Evolutionary conservation across 1,140 invertebrate genomes (phyloP).

Genomic region (Drosophila obscura): DNA sequence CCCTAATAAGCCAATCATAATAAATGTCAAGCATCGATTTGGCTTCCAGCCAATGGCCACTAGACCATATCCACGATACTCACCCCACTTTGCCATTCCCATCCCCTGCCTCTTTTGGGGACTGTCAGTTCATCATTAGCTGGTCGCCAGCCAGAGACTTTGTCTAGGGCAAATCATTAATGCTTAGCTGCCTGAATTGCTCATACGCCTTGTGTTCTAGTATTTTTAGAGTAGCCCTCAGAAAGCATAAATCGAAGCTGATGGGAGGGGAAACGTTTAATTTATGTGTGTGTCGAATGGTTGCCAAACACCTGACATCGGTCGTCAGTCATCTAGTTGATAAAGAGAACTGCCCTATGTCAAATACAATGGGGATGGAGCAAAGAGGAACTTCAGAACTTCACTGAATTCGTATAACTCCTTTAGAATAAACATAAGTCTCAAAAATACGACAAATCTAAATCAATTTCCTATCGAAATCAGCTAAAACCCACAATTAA

Average conservation of each 20-base stretch:
- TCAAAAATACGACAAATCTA: conserved; percentile 1
- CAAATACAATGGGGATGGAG: conserved; percentile 14
- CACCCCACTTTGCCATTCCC: background rate
- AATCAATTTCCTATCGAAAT: background rate
- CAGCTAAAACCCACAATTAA: conserved; percentile 1
- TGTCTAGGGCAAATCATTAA: conserved; percentile 65
- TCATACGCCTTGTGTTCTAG: conserved; percentile 59
- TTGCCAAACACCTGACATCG: conserved; percentile 70
- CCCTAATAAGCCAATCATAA: conserved; percentile 81
- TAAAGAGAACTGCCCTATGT: conserved; percentile 43
- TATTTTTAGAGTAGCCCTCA: conserved; percentile 17
- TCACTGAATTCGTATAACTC: background rate
- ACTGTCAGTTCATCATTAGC: conserved; percentile 62
- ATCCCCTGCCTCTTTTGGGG: conserved; percentile 2
- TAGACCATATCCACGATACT: conserved; percentile 25
- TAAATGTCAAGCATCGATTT: conserved; percentile 79
- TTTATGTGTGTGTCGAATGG: conserved; percentile 50
- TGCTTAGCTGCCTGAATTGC: conserved; percentile 60
- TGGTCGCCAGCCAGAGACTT: conserved; percentile 25
- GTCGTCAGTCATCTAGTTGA: conserved; percentile 47
- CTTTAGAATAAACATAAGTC: background rate
- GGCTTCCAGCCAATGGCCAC: conserved; percentile 69
- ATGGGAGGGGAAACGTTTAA: conserved; percentile 19
- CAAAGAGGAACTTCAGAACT: background rate
- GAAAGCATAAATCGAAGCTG: conserved; percentile 40